phyloP scores from a whole-genome alignment of 2,888 invertebrate species.

The Andrena flavipes region DNA sequence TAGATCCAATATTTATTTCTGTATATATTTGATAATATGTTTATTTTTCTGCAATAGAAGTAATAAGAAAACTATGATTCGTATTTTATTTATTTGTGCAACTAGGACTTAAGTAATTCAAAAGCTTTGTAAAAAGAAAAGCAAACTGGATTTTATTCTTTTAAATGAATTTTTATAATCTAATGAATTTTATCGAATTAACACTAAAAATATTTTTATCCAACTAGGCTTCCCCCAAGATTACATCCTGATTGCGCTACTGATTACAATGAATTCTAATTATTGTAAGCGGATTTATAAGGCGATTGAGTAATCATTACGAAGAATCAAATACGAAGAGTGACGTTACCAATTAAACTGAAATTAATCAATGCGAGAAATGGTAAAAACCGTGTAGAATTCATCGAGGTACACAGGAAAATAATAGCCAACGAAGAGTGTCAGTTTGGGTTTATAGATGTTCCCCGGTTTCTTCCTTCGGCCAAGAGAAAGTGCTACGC shows the following conservation, averaged over 20 bases:
- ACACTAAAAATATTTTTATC: too few relatives aligned
- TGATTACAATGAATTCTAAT: neutral
- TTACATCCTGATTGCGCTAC: too few relatives aligned
- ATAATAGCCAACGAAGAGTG: slow-evolving; percentile 11
- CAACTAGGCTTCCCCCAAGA: too few relatives aligned
- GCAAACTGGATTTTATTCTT: too few relatives aligned
- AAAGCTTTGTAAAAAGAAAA: too few relatives aligned
- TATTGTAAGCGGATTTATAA: neutral
- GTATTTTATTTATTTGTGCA: too few relatives aligned
- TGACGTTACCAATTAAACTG: neutral
- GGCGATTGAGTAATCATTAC: neutral
- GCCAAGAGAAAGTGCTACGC: slow-evolving; percentile 60
- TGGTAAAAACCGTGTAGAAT: neutral
- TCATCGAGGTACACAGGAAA: neutral
- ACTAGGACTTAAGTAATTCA: too few relatives aligned
- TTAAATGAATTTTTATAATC: too few relatives aligned
- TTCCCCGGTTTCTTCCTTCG: slow-evolving; percentile 57
- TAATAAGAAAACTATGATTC: neutral
- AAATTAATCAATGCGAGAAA: neutral
- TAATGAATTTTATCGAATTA: too few relatives aligned
- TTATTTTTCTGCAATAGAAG: neutral
- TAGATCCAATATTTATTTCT: too few relatives aligned
- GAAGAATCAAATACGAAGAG: neutral
- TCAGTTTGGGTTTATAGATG: slow-evolving; percentile 25
- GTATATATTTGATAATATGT: too few relatives aligned